Evolutionary conservation across 37 sponge, comb jelly and placozoan species (phyloP).

Genomic region (Spongia lamella): DNA sequence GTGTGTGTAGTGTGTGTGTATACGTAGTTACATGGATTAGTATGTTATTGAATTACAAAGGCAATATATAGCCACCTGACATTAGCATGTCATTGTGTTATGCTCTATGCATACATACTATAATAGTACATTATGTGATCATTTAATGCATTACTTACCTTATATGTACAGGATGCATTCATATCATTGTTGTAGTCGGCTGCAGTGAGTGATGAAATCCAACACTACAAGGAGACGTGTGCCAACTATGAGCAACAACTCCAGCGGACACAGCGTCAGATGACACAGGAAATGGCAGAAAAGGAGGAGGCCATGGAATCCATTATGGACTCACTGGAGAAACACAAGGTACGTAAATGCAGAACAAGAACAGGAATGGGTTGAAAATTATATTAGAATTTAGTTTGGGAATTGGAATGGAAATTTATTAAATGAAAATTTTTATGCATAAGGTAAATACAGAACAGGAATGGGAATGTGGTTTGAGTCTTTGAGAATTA

Average conservation of each 20-base stretch:
- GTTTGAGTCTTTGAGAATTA: conserved; percentile 3
- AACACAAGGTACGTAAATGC: conserved; percentile 46
- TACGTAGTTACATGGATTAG: too few relatives aligned
- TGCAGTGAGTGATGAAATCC: conserved; percentile 5
- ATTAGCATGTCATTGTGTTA: too few relatives aligned
- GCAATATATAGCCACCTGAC: too few relatives aligned
- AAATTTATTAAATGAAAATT: not conserved
- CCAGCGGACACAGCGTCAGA: conserved; percentile 44
- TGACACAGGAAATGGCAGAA: conserved; percentile 40
- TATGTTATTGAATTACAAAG: too few relatives aligned
- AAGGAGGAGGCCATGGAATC: conserved; percentile 47
- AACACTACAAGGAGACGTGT: conserved; percentile 2
- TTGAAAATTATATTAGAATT: too few relatives aligned
- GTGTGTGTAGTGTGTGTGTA: too few relatives aligned
- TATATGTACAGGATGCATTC: not conserved
- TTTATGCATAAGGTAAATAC: not conserved
- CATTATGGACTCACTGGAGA: conserved; percentile 38
- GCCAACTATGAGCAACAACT: conserved; percentile 54
- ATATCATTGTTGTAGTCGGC: conserved; percentile 15
- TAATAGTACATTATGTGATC: too few relatives aligned
- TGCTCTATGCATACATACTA: too few relatives aligned
- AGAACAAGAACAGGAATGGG: too few relatives aligned
- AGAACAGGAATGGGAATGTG: not conserved
- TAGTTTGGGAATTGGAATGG: too few relatives aligned
- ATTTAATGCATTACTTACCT: too few relatives aligned